These are phyloP conservation scores for Folsomia manolachei DNA, from an alignment of 2,888 invertebrate genomes.

Conservation along the genomic window DNA sequence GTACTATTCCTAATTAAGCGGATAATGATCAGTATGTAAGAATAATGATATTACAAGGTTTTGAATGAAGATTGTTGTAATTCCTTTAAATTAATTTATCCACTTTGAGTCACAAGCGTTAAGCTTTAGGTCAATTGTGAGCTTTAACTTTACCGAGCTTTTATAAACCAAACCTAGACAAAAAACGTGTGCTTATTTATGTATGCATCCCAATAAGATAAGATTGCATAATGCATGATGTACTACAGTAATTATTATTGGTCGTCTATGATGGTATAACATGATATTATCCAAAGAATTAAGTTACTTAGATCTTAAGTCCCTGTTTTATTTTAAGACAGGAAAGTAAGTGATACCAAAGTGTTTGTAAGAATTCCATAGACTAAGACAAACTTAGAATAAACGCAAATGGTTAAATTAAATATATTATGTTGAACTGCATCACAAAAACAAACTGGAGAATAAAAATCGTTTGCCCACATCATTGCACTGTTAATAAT, in stretches of 20 bases:
- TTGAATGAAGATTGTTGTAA: no score
- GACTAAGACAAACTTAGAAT: no score
- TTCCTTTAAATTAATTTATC: background rate
- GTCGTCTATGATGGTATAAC: background rate
- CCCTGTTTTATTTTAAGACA: background rate
- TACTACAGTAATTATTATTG: background rate
- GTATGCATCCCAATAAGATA: background rate
- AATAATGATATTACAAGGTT: no score
- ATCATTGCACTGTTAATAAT: no score
- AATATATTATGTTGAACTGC: no score
- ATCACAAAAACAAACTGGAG: no score
- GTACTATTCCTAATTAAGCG: no score
- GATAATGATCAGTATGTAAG: no score
- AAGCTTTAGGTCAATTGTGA: background rate
- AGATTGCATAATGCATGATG: background rate
- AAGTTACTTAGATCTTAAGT: background rate
- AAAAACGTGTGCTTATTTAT: no score
- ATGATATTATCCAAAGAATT: background rate
- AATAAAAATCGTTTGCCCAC: no score
- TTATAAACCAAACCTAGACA: background rate
- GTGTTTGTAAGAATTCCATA: background rate
- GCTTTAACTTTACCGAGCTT: slow-evolving; percentile 14
- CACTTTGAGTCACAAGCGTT: background rate
- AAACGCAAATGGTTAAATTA: slow-evolving; percentile 5
- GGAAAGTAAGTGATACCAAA: background rate